Base-by-base conservation (phyloP, 2,888 invertebrate genomes). In the Nasonia oneida region DNA sequence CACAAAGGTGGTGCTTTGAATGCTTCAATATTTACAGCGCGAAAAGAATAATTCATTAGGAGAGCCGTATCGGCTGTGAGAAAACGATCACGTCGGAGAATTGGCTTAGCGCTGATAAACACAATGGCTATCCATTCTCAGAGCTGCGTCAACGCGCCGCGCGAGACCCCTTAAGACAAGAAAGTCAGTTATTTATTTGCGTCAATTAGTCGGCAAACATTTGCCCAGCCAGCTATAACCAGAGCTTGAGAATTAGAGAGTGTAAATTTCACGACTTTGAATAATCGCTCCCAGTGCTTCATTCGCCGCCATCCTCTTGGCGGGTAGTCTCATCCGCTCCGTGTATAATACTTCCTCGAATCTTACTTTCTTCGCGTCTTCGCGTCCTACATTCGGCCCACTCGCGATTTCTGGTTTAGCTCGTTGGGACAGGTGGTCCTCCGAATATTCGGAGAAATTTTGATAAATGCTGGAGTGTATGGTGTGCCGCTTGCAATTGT, bases 351-450 rank as follows among this genome's bases (percentile, higher is more conserved):
- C 78, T 81, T 82, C 75, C 85, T 71, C 86, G 85, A 85, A 87
- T 87, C 85, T 87, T 83, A 87, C 86, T 88, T 88, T 88, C 87
- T 76, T 84, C 86, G 80, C 14, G 39, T n/a, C 70, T 70, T 14
- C 14, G 12, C 15, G 86, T 87, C 86, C 87, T 83, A 88, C 87
- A 87, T 88, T 86, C 86, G 75, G 78, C 86, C 87, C 83, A 86
- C 87, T 88, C 80, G 83, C 87, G 83, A 88, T 87, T 87, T 87
- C 86, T 79, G 86, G 84, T 86, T 87, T 83, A 85, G 85, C 18
- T 73, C 42, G 73, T 73, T 5, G 8, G 18, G 0, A 57, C n/a
- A 57, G 18, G 4, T 57, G 57, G 4, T 57, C n/a, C 57, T 18
- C 57, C 15, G 6, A 18, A 57, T 57, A 57, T 57, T 4, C 57